phyloP scores from a whole-genome alignment of 2,797 vertebrate species.

The Chanos chanos region DNA sequence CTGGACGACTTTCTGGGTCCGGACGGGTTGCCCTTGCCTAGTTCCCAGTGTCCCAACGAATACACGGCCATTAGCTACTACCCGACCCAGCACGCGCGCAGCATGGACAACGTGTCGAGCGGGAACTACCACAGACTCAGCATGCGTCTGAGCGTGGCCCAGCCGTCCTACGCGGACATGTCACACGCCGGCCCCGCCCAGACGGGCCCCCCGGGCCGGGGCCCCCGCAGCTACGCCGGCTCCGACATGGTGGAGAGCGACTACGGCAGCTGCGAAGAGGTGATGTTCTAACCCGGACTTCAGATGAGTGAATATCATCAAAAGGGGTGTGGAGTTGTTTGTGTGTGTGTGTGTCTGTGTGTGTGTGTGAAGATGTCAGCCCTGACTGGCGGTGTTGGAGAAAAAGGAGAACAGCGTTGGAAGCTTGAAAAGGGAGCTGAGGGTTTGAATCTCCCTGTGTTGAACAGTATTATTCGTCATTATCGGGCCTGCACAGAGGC shows the following conservation, averaged over 20 bases:
- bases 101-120: conserved; percentile 67
- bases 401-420: neutral
- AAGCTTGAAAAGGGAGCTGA: conserved; percentile 17
- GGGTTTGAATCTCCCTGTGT: conserved; percentile 20
- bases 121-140: conserved; percentile 88
- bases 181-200: conserved; percentile 50
- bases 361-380: neutral
- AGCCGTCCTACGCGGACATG: conserved; percentile 88
- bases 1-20: conserved; percentile 89
- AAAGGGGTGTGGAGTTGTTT: neutral
- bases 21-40: conserved; percentile 68
- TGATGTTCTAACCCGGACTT: conserved; percentile 84
- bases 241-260: conserved; percentile 91
- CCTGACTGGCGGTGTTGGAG: neutral
- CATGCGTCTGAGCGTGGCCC: conserved; percentile 87
- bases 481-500: neutral
- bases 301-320: neutral
- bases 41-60: conserved; percentile 85
- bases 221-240: conserved; percentile 71
- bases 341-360: neutral
- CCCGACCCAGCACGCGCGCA: conserved; percentile 78
- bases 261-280: conserved; percentile 96
- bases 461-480: conserved; percentile 39
- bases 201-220: conserved; percentile 50
- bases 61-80: conserved; percentile 97